Percentiles rank a stretch among this genome's conserved stretches.
These are phyloP conservation scores for Cantharis nigra DNA, from an alignment of 2,888 invertebrate genomes.

Conservation along the genomic window DNA sequence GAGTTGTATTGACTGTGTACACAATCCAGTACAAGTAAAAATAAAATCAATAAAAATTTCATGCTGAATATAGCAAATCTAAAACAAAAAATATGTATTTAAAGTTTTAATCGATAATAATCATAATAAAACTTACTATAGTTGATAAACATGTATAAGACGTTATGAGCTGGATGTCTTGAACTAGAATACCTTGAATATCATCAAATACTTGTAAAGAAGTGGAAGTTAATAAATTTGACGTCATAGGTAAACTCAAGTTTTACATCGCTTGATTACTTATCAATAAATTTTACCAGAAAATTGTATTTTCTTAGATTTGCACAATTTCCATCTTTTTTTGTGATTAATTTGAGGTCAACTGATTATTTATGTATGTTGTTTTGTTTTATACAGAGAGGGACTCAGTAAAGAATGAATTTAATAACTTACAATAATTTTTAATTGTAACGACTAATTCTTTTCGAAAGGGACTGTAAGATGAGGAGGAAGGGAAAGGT, in stretches of 20 bases:
- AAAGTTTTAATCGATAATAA: not conserved
- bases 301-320: not conserved
- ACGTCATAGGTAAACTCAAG: slow-evolving; percentile 20
- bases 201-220: not conserved
- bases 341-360: too few species aligned
- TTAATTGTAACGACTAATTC: too few species aligned
- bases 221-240: slow-evolving; percentile 10
- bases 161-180: slow-evolving; percentile 9
- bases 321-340: too few species aligned
- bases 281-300: not conserved
- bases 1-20: not conserved
- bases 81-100: not conserved
- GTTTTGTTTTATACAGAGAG: too few species aligned
- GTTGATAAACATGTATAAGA: not conserved
- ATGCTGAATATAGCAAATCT: not conserved
- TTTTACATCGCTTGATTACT: not conserved
- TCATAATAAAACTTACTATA: not conserved
- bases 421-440: too few species aligned
- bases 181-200: slow-evolving; percentile 29
- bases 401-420: too few species aligned
- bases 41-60: not conserved
- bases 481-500: too few species aligned
- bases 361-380: too few species aligned
- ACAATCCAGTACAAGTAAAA: not conserved
- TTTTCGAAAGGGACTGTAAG: too few species aligned